Conservation (phyloP, 2,113 vertebrate genomes). For the Apistogramma diplotaenia region DNA sequence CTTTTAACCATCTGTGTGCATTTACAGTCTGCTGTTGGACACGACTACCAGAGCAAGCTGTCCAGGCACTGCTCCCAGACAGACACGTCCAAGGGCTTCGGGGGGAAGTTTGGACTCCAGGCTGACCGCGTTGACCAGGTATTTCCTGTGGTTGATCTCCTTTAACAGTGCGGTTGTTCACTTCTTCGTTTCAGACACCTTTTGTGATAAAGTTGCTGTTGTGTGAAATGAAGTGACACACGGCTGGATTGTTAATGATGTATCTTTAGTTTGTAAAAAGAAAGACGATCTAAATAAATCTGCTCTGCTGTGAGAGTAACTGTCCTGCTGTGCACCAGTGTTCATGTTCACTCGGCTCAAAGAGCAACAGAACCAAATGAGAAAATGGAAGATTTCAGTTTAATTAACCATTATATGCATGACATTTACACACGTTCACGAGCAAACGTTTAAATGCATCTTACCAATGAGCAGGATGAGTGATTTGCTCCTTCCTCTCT, state of each 20-base stretch:
- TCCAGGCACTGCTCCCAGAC: conserved; percentile 96
- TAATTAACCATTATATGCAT: not conserved
- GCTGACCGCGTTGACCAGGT: conserved; percentile 94
- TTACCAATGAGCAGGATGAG: not conserved
- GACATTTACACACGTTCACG: fast-evolving
- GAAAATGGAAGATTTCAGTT: not conserved
- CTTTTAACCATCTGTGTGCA: not conserved
- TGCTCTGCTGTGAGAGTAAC: too few species aligned
- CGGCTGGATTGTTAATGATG: not conserved
- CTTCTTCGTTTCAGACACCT: not conserved
- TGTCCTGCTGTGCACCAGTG: not conserved
- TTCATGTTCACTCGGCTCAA: not conserved
- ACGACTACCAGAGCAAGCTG: conserved; percentile 91
- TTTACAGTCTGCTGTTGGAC: conserved; percentile 90
- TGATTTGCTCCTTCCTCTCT: not conserved
- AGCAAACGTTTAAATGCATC: fast-evolving
- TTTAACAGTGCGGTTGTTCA: not conserved
- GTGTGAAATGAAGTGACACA: not conserved
- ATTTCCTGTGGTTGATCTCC: not conserved
- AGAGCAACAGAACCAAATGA: too few species aligned
- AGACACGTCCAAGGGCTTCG: conserved; percentile 90
- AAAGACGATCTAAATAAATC: not conserved
- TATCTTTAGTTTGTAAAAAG: not conserved
- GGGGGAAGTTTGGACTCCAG: conserved; percentile 94
- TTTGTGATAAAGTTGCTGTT: not conserved